Evolutionary conservation across 2,888 invertebrate species (phyloP).

Genomic region (Lydus trimaculatus): DNA sequence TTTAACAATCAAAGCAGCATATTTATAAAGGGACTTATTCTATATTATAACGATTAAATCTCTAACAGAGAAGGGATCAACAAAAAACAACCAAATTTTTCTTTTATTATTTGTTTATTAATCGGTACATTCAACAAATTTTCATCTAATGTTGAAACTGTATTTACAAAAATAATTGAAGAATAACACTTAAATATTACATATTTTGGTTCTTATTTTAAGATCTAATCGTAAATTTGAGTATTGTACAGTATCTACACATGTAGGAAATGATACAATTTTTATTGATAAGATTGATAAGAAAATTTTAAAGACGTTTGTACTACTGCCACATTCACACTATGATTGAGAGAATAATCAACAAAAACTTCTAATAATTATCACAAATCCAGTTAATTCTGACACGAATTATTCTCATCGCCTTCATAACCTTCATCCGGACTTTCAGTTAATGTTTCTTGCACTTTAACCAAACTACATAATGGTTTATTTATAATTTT

Average conservation of each 20-base stretch:
- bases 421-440: conserved; percentile 90
- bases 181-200: conserved; percentile 27
- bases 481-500: conserved; percentile 35
- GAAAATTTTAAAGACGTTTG: background rate
- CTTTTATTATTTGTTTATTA: background rate
- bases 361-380: conserved; percentile 5
- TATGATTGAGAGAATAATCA: background rate
- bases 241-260: conserved; percentile 1
- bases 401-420: conserved; percentile 58
- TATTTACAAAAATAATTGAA: conserved; percentile 31
- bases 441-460: conserved; percentile 72
- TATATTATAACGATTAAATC: background rate
- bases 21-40: background rate
- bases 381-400: conserved; percentile 16
- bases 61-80: background rate
- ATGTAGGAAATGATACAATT: background rate
- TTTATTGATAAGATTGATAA: background rate
- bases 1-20: background rate
- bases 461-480: conserved; percentile 32
- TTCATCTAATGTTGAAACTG: conserved; percentile 21
- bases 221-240: background rate
- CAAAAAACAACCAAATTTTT: background rate
- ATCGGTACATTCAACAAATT: conserved; percentile 25
- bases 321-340: background rate
- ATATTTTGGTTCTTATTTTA: conserved; percentile 25